Percentiles rank a stretch among this genome's conserved stretches.
Evolutionary conservation across 2,888 invertebrate genomes (phyloP).

Genomic region (Yponomeuta evonymella): DNA sequence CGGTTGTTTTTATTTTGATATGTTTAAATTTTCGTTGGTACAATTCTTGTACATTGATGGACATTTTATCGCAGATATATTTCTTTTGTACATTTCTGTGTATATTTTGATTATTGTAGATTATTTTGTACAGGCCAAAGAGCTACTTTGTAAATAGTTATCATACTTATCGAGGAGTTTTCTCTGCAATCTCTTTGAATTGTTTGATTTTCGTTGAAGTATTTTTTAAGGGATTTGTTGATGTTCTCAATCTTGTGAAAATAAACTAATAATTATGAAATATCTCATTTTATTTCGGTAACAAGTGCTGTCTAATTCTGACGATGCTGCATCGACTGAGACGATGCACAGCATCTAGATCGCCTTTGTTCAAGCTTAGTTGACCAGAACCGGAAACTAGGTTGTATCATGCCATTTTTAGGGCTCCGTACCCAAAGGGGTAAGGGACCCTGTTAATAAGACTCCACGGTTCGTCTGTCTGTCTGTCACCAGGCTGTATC

Average conservation of each 20-base stretch:
- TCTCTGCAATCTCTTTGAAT: slow-evolving; percentile 16
- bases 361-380: too few relatives aligned
- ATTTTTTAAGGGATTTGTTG: slow-evolving; percentile 75
- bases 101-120: slow-evolving; percentile 21
- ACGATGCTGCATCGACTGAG: too few relatives aligned
- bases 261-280: slow-evolving; percentile 41
- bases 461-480: too few relatives aligned
- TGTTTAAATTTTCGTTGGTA: slow-evolving; percentile 65
- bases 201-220: slow-evolving; percentile 62
- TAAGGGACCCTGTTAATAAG: too few relatives aligned
- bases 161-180: slow-evolving; percentile 16
- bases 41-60: slow-evolving; percentile 42
- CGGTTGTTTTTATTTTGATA: slow-evolving; percentile 65
- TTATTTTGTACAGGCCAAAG: slow-evolving; percentile 69
- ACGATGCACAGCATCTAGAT: too few relatives aligned
- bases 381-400: too few relatives aligned
- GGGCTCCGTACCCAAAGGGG: too few relatives aligned
- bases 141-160: slow-evolving; percentile 66
- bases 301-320: background rate
- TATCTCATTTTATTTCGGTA: background rate
- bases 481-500: too few relatives aligned
- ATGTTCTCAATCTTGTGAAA: slow-evolving; percentile 75
- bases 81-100: slow-evolving; percentile 50
- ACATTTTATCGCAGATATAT: slow-evolving; percentile 47
- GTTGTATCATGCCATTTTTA: too few relatives aligned